Conservation (phyloP, 2,888 invertebrate species). For the Polietes domitor region DNA sequence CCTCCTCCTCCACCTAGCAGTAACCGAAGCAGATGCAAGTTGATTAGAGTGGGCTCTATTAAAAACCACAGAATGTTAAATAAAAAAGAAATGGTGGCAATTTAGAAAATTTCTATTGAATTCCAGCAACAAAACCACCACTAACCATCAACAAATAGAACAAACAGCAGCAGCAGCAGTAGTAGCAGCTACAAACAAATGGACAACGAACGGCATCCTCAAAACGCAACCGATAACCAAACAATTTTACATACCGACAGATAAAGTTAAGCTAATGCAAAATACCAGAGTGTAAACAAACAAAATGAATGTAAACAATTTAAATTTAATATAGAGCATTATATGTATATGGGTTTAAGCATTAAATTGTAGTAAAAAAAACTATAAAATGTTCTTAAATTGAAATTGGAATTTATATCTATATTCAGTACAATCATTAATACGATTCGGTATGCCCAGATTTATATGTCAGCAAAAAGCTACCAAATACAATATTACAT, state of each 20-base stretch:
- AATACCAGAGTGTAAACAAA: slow-evolving; percentile 15
- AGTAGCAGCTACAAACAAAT: slow-evolving; percentile 19
- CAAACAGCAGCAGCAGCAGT: not conserved
- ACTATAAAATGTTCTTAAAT: no score
- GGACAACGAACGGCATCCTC: not conserved
- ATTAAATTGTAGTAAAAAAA: no score
- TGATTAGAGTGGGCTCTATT: slow-evolving; percentile 51
- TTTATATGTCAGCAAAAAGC: no score
- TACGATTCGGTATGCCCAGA: no score
- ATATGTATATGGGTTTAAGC: no score
- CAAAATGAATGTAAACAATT: not conserved
- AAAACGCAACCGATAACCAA: slow-evolving; percentile 27
- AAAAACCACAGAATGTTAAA: slow-evolving; percentile 49
- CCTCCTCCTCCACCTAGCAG: not conserved
- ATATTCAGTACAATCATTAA: no score
- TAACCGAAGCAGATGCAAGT: not conserved
- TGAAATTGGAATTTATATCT: no score
- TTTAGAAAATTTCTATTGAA: slow-evolving; percentile 34
- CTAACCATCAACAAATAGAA: slow-evolving; percentile 3
- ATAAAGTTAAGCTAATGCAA: slow-evolving; percentile 16
- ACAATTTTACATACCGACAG: slow-evolving; percentile 20
- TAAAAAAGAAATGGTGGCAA: slow-evolving; percentile 34
- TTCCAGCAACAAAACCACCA: slow-evolving; percentile 27
- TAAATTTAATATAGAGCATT: not conserved
- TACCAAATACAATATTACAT: no score